Base-by-base conservation (phyloP, 1,140 invertebrate genomes). In the Cyrtorhinus lividipennis region DNA sequence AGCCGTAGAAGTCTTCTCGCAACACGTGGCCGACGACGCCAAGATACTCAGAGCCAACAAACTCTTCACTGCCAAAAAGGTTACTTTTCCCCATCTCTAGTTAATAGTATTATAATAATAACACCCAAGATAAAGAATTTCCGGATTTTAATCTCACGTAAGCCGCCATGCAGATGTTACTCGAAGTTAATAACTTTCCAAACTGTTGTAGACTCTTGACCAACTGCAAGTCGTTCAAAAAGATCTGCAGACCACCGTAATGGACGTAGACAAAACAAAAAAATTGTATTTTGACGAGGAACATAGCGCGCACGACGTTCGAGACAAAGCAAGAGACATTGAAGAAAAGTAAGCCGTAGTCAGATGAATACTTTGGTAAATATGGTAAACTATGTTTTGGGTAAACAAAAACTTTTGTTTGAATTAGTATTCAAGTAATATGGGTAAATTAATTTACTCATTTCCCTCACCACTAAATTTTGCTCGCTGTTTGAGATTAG, bases 221-320 rank as follows among this genome's bases (percentile, higher is more conserved):
- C 87, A 89, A 71, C 79, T 95, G 68, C 81, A 86, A 57, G 80
- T 86, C 70, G 83, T 93, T 61, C 93, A 96, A 77, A 91, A 91
- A 73, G 93, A 96, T 71, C 73, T 96, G 24, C 90, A 94, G 71
- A 76, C 81, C 61, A 87, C 83, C 61, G 91, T 95, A 0, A 80
- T 83, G 68, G 93, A 97, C 67, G 83, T 98, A 66, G 92, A 95
- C 73, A 93, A 95, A 73, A 87, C 85, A 48, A 95, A 96, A 75
- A 97, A 96, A 74, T 75, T 88, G 0, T 98, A 98, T 74, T 92
- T 92, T 68, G 90, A 96, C 66, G 94, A 98, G 70, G 94, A 97
- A 72, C 90, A 95, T 68, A 85, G 89, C 26, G 92, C 94, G 10
- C 89, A 95, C 69, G 93, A 96, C 70, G 93, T 95, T 0, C 79